Evolutionary conservation across 2,888 invertebrate species (phyloP).

Genomic region (Caenorhabditis auriculariae): DNA sequence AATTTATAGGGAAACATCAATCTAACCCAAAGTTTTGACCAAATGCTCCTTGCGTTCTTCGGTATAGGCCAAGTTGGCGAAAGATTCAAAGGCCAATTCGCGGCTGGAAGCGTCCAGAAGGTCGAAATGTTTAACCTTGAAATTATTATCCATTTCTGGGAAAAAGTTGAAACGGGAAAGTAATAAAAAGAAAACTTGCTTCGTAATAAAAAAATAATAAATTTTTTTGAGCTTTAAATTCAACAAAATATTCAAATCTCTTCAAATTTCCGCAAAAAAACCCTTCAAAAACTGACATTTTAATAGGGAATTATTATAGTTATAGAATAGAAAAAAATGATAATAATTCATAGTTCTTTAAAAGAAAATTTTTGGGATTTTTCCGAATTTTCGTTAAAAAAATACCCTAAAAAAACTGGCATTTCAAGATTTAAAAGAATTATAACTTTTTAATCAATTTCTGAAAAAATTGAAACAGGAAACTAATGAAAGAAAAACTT

Average conservation of each 20-base stretch:
- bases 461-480: too few relatives aligned
- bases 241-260: not conserved
- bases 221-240: not conserved
- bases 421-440: too few relatives aligned
- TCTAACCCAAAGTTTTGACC: slow-evolving; percentile 6
- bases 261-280: not conserved
- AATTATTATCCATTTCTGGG: not conserved
- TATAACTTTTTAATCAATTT: too few relatives aligned
- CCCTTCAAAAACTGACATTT: not conserved
- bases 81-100: slow-evolving; percentile 26
- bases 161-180: not conserved
- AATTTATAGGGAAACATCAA: too few relatives aligned
- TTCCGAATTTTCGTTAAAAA: too few relatives aligned
- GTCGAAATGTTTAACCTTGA: slow-evolving; percentile 24
- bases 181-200: not conserved
- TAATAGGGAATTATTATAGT: too few relatives aligned
- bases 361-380: too few relatives aligned
- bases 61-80: slow-evolving; percentile 24
- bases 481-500: too few relatives aligned
- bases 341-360: too few relatives aligned
- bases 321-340: too few relatives aligned
- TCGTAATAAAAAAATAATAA: not conserved
- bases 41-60: slow-evolving; percentile 15
- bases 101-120: slow-evolving; percentile 17
- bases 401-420: too few relatives aligned